Base-by-base conservation (phyloP, 2,797 vertebrate species). In the Rhabdophis nuchalis region DNA sequence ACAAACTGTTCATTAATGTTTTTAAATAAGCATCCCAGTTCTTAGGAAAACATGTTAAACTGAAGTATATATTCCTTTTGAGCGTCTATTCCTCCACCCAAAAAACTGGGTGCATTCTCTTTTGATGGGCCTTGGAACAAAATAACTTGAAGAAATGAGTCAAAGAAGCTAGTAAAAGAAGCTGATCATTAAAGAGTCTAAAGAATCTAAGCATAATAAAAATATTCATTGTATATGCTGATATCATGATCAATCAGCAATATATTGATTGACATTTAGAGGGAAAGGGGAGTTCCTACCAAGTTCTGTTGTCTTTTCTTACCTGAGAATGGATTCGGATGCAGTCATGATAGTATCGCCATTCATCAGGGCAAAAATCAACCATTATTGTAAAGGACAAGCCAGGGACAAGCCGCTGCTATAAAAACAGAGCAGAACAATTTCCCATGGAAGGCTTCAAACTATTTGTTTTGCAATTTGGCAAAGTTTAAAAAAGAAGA, bases 261-360 rank as follows among this genome's bases (percentile, higher is more conserved):
- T 6, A 91, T 52, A 77, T 93, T 77, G 2, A 90, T 56, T 92
- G 29, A 1, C 9, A 46, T 68, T 89, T 72, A 23, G 36, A 46
- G 13, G 20, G 5, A 23, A 2, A 50, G 41, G 23, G 61, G 93
- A 58, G 1, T 93, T n/a, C 88, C 54, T 53, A 90, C 92, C 25
- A 14, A 0, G 64, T 77, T 2, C 32, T 8, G 87, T 64, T 85
- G 57, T 88, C 61, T 91, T 61, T 13, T 93, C 96, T 97, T 89
- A 99, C 99, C 98, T 98, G 97, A 94, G 98, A 98, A 95, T 99
- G 98, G 96, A 99, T 94, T 50, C 97, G 98, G 87, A 99, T 94
- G 95, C 98, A 98, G 96, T 99, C 99, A 27, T 98, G 98, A 95
- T 99, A 99, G 96, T 99, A 99, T 0, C 98, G 96, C 98, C 99